Conservation (phyloP, 2,888 invertebrate species). For the Slavum lentiscoides region DNA sequence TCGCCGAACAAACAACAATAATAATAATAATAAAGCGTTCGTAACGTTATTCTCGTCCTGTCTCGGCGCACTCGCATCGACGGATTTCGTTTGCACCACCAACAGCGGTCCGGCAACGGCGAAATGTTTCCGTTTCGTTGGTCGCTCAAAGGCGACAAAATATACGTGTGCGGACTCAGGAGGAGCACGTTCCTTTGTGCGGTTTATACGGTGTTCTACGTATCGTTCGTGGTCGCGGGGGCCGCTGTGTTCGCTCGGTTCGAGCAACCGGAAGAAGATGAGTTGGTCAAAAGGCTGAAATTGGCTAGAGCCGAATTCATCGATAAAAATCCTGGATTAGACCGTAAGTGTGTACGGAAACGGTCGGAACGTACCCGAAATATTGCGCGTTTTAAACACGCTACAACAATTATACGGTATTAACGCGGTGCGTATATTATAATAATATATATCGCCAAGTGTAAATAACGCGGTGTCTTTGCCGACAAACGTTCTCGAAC, state of each 20-base stretch:
- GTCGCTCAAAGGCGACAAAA: conserved; percentile 6
- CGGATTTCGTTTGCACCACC: too few relatives aligned
- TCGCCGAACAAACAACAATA: neutral
- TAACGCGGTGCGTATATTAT: too few relatives aligned
- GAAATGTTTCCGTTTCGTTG: neutral
- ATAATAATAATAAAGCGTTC: too few relatives aligned
- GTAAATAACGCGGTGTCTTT: too few relatives aligned
- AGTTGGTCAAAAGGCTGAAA: conserved; percentile 50
- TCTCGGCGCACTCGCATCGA: too few relatives aligned
- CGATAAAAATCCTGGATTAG: conserved; percentile 12
- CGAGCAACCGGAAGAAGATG: conserved; percentile 68
- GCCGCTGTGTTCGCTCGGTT: conserved; percentile 70
- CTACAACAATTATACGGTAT: too few relatives aligned
- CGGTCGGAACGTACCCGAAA: neutral
- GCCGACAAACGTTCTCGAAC: too few relatives aligned
- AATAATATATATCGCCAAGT: too few relatives aligned
- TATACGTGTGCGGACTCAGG: conserved; percentile 63
- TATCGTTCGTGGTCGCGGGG: conserved; percentile 69
- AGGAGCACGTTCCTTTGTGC: conserved; percentile 65
- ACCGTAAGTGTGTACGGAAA: conserved; percentile 8
- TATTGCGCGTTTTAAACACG: neutral
- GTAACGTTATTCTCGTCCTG: too few relatives aligned
- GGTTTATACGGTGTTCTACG: conserved; percentile 66
- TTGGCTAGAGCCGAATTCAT: conserved; percentile 37
- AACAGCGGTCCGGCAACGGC: too few relatives aligned